A percentile compares a stretch with the other conserved stretches of the same genome.
Evolutionary conservation across 2,113 vertebrate species (phyloP).

Genomic region (Tiliqua scincoides): DNA sequence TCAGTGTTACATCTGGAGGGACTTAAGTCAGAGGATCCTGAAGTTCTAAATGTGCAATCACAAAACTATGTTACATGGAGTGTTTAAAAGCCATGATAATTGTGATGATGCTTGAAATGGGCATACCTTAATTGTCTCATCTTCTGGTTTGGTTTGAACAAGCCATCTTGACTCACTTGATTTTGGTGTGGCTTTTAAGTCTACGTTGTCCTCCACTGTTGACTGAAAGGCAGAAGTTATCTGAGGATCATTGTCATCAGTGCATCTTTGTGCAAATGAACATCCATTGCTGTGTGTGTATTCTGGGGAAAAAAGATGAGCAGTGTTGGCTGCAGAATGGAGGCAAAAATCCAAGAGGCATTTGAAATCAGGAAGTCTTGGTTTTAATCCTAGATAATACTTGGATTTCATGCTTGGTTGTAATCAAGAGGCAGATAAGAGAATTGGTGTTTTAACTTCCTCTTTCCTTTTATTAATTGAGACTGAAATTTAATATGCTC

Average conservation of each 20-base stretch:
- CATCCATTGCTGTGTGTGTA: neutral
- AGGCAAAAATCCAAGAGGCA: neutral
- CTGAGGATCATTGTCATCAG: neutral
- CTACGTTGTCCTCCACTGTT: neutral
- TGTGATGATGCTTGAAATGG: neutral
- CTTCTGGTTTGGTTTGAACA: neutral
- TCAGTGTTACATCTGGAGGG: neutral
- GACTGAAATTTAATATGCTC: neutral
- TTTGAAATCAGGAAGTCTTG: conserved; percentile 1
- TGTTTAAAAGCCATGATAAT: neutral
- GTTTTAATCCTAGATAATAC: neutral
- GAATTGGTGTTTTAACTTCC: neutral
- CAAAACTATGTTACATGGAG: too few species aligned
- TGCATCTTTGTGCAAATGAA: neutral
- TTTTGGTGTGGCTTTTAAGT: neutral
- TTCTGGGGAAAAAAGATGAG: neutral
- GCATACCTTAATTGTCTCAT: neutral
- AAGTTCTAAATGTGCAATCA: too few species aligned
- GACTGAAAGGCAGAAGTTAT: neutral
- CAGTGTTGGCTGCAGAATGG: neutral
- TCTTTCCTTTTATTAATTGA: neutral
- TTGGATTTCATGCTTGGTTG: neutral
- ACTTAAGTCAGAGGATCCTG: neutral
- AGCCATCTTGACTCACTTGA: neutral
- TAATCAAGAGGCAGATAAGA: neutral